Evolutionary conservation across 2,797 vertebrate species (phyloP), one percentile per base, ranked within the genome.

Genomic region (Poeciliopsis infans): DNA sequence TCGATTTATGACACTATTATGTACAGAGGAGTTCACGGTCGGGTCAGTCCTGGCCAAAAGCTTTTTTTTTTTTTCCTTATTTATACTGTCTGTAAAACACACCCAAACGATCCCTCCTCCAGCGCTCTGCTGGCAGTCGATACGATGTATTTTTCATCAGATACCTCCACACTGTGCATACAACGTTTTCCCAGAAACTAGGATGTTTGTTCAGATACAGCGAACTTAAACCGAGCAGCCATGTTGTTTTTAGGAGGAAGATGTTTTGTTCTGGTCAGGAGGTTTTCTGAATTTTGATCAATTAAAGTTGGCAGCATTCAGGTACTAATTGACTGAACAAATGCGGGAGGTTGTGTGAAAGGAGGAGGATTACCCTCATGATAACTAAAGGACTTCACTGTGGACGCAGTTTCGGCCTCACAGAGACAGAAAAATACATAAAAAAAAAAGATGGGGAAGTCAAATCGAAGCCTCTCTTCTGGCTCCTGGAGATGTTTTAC

Each of bases 401-500:
- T 47, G 77, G 75, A 68, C 57, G 18, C n/a, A 86, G 78, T 89
- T 84, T 47, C 7, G 12, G 51, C 73, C 83, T 78, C 74, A 69
- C 36, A 31, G 75, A 77, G 25, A 36, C 69, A 20, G 41, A 72
- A 16, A 5, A 15, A 46, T 5, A 49, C n/a, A n/a, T n/a, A n/a
- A n/a, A 20, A 49, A 7, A 12, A 47, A 47, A 47, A 77, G 78
- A 59, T 28, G 49, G 74, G 57, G 66, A 85, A 89, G 88, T 89
- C 89, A 86, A 86, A 90, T 90, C 86, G 74, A 72, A 76, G 81
- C 72, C 53, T 80, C 78, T 78, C 79, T 25, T 39, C 64, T 47
- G 68, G 64, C 71, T 86, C 74, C 79, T 85, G 2, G 61, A 86
- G 84, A 90, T 79, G 84, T 91, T 86, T 91, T 68, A 89, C 88